These are phyloP conservation scores for Epizoanthus scotinus DNA, from an alignment of 92 coral and sea anemone species.

Conservation along the genomic window DNA sequence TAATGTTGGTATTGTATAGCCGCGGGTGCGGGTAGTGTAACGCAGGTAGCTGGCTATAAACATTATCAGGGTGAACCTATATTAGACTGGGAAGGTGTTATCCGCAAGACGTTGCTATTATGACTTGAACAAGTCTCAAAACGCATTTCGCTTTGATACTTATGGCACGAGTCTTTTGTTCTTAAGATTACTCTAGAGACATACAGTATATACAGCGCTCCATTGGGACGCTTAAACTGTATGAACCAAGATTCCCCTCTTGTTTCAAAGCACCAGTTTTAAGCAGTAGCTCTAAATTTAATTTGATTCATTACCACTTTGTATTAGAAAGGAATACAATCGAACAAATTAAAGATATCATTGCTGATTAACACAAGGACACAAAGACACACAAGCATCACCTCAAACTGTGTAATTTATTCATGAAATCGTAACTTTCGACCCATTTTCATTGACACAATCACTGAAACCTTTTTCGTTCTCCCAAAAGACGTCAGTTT, in stretches of 20 bases:
- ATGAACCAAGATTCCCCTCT: not conserved
- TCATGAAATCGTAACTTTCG: slow-evolving; percentile 28
- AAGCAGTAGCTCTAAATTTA: not conserved
- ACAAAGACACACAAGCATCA: slow-evolving; percentile 37
- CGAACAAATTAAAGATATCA: not conserved
- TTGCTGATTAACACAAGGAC: slow-evolving; percentile 18
- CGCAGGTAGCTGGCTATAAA: not conserved
- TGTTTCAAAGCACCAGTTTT: slow-evolving; percentile 1
- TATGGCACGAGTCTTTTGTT: not conserved
- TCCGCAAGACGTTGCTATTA: not conserved
- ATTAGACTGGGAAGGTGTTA: not conserved
- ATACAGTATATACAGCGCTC: not conserved
- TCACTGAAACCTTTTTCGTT: slow-evolving; percentile 27
- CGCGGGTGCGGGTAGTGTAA: not conserved
- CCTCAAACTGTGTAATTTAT: slow-evolving; percentile 42
- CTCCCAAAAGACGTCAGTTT: slow-evolving; percentile 26
- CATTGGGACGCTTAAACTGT: not conserved
- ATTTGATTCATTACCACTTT: not conserved
- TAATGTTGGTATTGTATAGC: no score
- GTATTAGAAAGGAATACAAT: not conserved
- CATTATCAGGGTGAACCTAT: not conserved
- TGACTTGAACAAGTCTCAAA: not conserved
- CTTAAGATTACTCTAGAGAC: not conserved
- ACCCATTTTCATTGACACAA: slow-evolving; percentile 33
- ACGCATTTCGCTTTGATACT: not conserved